phyloP scores from a whole-genome alignment of 2,113 vertebrate species.

The Ciconia stormi region DNA sequence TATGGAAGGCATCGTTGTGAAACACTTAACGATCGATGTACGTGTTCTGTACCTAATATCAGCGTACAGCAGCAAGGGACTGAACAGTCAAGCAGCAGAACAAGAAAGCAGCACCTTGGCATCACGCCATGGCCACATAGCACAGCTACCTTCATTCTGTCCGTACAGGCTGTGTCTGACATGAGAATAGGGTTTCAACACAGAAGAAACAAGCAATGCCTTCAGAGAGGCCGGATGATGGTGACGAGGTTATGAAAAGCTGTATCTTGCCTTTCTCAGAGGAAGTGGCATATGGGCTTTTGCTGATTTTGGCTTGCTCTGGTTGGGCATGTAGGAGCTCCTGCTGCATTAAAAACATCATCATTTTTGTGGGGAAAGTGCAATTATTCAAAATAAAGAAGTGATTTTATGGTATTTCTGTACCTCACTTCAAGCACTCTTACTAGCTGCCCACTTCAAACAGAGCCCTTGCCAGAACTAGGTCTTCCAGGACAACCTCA shows the following conservation, averaged over 20 bases:
- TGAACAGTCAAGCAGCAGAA: background rate
- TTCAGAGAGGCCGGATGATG: background rate
- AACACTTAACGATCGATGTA: background rate
- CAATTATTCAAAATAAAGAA: background rate
- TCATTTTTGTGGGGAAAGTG: background rate
- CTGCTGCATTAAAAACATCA: background rate
- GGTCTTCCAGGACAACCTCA: background rate
- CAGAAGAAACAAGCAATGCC: background rate
- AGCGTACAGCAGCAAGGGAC: background rate
- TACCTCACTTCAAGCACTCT: background rate
- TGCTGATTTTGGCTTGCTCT: background rate
- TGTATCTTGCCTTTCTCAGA: background rate
- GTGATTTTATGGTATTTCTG: background rate
- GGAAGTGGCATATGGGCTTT: fast-evolving
- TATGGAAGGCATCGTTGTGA: background rate
- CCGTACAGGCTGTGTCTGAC: background rate
- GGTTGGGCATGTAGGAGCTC: background rate
- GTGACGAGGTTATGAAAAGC: background rate
- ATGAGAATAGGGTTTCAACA: background rate
- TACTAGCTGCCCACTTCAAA: background rate
- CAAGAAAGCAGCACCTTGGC: background rate
- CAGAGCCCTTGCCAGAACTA: background rate
- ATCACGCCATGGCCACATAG: fast-evolving
- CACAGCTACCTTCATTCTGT: background rate
- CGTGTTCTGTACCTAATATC: background rate